Percentiles rank a stretch among this genome's conserved stretches.
Conservation (phyloP, 1,140 invertebrate species). For the Tetramorium alpestre region DNA sequence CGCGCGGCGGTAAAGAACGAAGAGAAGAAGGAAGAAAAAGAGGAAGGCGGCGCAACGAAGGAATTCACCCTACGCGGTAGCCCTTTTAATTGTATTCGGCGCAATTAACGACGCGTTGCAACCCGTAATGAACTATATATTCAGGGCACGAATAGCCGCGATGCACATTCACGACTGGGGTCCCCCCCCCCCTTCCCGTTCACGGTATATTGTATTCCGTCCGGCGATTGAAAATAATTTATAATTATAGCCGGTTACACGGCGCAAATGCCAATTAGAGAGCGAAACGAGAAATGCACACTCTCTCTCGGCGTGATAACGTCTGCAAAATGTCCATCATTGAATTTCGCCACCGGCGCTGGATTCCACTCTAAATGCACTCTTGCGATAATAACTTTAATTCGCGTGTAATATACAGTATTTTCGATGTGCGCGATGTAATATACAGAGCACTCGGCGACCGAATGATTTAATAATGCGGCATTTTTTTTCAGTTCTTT, state of each 20-base stretch:
- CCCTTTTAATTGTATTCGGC: constrained; percentile 72
- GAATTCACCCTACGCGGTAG: constrained; percentile 20
- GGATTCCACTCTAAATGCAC: constrained; percentile 5
- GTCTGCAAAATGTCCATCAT: constrained; percentile 36
- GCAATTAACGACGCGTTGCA: constrained; percentile 74
- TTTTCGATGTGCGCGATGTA: neutral
- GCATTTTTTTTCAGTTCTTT: neutral
- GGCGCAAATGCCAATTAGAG: constrained; percentile 66
- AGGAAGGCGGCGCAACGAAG: constrained; percentile 7
- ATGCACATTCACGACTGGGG: constrained; percentile 52
- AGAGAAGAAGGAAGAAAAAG: neutral
- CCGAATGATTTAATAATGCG: neutral
- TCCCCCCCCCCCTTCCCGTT: constrained; percentile 6
- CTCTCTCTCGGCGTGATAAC: neutral
- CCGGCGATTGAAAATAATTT: constrained; percentile 74
- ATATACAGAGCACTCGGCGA: neutral
- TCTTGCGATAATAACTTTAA: constrained; percentile 22
- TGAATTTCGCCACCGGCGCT: neutral
- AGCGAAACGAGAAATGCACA: constrained; percentile 66
- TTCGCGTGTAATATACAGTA: neutral
- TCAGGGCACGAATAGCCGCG: constrained; percentile 58
- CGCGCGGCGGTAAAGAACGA: constrained; percentile 17
- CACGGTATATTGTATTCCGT: constrained; percentile 58
- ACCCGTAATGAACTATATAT: constrained; percentile 75
- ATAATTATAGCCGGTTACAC: constrained; percentile 59